Conservation (phyloP, 1,140 invertebrate genomes). For the Mactra quadrangularis region DNA sequence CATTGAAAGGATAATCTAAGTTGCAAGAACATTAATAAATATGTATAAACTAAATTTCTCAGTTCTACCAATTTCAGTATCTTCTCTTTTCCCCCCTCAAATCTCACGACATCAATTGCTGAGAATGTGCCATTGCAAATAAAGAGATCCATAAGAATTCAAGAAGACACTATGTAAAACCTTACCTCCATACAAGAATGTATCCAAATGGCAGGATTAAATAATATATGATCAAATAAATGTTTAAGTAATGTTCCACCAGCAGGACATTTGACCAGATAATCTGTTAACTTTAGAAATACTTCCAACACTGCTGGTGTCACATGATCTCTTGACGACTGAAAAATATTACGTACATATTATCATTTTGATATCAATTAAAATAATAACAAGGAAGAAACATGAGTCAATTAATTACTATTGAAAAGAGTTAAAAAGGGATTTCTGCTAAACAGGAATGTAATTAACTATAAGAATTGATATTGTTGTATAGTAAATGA, state of each 20-base stretch:
- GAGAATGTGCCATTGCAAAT: no score
- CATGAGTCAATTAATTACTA: background rate
- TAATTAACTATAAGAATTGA: background rate
- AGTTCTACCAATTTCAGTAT: no score
- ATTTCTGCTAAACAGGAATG: background rate
- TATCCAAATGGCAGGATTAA: slow-evolving; percentile 99
- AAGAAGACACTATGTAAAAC: no score
- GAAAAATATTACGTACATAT: slow-evolving; percentile 44
- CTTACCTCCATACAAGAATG: slow-evolving; percentile 95
- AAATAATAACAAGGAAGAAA: background rate
- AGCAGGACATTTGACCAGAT: slow-evolving; percentile 96
- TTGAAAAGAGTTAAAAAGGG: no score
- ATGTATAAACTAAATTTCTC: no score
- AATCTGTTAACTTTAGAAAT: slow-evolving; percentile 97
- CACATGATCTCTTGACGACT: slow-evolving; percentile 95
- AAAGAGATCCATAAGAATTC: no score
- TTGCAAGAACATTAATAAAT: no score
- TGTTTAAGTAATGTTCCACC: slow-evolving; percentile 98
- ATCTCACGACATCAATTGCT: no score
- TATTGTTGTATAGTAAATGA: no score
- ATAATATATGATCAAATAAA: slow-evolving; percentile 98
- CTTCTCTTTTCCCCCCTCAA: no score
- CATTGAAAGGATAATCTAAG: no score
- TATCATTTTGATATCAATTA: background rate
- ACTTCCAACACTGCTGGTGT: slow-evolving; percentile 96